Evolutionary conservation across 2,797 vertebrate genomes (phyloP).

Genomic region (Pampus argenteus): DNA sequence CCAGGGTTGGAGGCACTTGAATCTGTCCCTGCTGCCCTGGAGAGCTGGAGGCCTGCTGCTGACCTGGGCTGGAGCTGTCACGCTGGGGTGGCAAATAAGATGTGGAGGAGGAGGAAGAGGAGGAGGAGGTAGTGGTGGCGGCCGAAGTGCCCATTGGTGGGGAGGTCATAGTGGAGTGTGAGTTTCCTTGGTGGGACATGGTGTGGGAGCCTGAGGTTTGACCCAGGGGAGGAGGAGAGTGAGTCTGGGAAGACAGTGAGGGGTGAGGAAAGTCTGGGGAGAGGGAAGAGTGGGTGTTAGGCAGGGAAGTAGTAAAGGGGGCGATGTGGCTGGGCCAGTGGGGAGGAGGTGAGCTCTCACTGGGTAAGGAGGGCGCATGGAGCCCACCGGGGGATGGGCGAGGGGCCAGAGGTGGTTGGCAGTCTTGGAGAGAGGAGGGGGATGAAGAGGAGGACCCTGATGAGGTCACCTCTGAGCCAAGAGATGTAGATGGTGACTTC

Average conservation of each 20-base stretch:
- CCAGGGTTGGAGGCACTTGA: constrained; percentile 84
- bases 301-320: constrained; percentile 83
- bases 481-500: constrained; percentile 86
- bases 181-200: constrained; percentile 74
- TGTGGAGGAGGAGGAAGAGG: constrained; percentile 77
- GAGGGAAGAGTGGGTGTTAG: constrained; percentile 86
- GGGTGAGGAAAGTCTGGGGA: constrained; percentile 88
- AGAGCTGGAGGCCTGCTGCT: constrained; percentile 79
- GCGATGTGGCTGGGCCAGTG: constrained; percentile 85
- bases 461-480: constrained; percentile 85
- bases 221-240: constrained; percentile 80
- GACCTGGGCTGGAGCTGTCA: constrained; percentile 86
- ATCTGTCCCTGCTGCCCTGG: constrained; percentile 75
- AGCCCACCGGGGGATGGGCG: constrained; percentile 88
- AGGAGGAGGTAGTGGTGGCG: constrained; percentile 83
- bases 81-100: constrained; percentile 75
- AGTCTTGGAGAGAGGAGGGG: constrained; percentile 83
- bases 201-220: constrained; percentile 74
- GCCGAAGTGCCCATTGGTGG: constrained; percentile 85
- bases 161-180: constrained; percentile 84
- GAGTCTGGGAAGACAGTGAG: constrained; percentile 85
- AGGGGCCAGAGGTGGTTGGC: constrained; percentile 86
- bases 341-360: constrained; percentile 85
- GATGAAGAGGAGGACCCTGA: constrained; percentile 85
- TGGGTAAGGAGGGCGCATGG: constrained; percentile 86